Conservation (phyloP, 2,888 invertebrate genomes). For the Lamellibrachia columna region DNA sequence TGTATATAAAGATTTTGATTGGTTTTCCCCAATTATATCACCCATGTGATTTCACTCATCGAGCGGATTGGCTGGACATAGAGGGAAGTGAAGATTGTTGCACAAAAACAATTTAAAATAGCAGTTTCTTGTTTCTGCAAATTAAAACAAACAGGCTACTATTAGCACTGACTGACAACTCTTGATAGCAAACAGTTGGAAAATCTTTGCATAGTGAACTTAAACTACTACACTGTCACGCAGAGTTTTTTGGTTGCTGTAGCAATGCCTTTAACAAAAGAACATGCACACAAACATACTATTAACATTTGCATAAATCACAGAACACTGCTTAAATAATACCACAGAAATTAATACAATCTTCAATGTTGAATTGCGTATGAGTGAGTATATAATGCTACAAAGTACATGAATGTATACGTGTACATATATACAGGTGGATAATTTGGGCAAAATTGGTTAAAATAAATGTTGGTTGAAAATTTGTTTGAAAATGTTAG, state of each 20-base stretch:
- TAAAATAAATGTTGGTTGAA: background rate
- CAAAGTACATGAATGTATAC: background rate
- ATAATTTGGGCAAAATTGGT: background rate
- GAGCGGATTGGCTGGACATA: background rate
- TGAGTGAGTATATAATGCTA: background rate
- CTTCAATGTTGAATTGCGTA: background rate
- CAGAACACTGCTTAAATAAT: constrained; percentile 12
- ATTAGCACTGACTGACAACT: background rate
- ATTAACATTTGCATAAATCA: constrained; percentile 3
- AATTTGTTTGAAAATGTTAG: background rate
- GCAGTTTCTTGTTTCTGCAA: background rate
- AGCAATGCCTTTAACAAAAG: background rate
- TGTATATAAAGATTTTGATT: background rate
- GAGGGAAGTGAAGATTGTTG: background rate
- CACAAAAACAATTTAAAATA: background rate
- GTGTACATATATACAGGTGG: background rate
- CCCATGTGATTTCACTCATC: background rate
- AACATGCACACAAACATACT: background rate
- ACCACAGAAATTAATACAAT: background rate
- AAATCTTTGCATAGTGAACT: background rate
- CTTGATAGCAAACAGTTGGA: background rate
- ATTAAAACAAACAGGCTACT: background rate
- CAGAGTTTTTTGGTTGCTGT: background rate
- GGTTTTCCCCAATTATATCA: background rate
- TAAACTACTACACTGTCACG: background rate